Evolutionary conservation across 2,888 invertebrate genomes (phyloP).

Genomic region (Euphydryas editha): DNA sequence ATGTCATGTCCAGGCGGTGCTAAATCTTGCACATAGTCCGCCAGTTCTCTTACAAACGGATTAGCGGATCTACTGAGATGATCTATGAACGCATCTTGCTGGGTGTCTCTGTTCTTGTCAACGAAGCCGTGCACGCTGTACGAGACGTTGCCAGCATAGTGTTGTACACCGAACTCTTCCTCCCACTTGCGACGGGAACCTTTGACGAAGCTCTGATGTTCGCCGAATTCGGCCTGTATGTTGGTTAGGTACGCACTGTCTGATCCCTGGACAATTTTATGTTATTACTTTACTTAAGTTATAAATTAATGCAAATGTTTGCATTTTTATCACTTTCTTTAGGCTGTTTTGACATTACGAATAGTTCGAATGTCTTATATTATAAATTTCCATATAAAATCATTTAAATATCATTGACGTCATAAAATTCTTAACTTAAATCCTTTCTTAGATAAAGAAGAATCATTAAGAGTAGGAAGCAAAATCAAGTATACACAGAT

Average conservation of each 20-base stretch:
- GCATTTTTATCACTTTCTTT: too few species aligned
- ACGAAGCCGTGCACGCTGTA: constrained; percentile 92
- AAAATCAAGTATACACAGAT: too few species aligned
- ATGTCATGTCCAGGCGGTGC: constrained; percentile 84
- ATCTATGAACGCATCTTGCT: constrained; percentile 96
- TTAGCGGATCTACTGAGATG: constrained; percentile 93
- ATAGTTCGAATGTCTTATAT: too few species aligned
- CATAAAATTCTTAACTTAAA: too few species aligned
- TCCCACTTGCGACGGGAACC: constrained; percentile 95
- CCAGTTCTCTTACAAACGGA: constrained; percentile 91
- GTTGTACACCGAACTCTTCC: constrained; percentile 93
- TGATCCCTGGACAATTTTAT: constrained; percentile 90
- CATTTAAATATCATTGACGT: too few species aligned
- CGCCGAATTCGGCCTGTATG: constrained; percentile 93
- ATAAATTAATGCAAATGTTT: too few species aligned
- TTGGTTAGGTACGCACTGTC: constrained; percentile 94
- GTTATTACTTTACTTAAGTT: too few species aligned
- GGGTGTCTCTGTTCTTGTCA: constrained; percentile 96
- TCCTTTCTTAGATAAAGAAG: too few species aligned
- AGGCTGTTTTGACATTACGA: too few species aligned
- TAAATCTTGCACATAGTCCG: constrained; percentile 79
- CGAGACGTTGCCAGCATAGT: constrained; percentile 95
- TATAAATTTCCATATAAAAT: too few species aligned
- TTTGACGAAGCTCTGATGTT: constrained; percentile 92
- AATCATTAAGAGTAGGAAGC: too few species aligned